Percentiles rank a stretch among this genome's conserved stretches.
Conservation (phyloP, 1,140 invertebrate species). For the Muscidifurax raptorellus region DNA sequence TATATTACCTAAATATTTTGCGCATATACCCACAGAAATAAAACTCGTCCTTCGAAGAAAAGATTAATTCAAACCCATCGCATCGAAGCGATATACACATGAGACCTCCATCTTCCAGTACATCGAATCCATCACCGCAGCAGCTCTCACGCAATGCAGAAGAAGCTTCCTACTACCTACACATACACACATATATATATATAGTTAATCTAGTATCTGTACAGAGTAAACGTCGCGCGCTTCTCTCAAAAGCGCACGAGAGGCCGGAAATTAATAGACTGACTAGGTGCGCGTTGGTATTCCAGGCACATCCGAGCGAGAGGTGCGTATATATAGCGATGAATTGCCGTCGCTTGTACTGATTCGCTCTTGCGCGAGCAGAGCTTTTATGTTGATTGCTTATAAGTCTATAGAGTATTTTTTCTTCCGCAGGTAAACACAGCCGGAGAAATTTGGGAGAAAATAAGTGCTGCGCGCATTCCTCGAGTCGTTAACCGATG, state of each 20-base stretch:
- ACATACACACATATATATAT: too few relatives aligned
- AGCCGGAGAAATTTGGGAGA: background rate
- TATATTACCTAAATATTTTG: too few relatives aligned
- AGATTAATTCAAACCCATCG: too few relatives aligned
- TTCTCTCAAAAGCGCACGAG: background rate
- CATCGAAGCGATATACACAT: too few relatives aligned
- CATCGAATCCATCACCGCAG: too few relatives aligned
- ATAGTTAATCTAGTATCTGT: too few relatives aligned
- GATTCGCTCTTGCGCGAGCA: background rate
- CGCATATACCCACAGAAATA: too few relatives aligned
- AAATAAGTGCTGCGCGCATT: background rate
- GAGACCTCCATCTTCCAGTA: too few relatives aligned
- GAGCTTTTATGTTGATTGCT: background rate
- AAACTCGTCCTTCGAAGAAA: too few relatives aligned
- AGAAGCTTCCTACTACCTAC: too few relatives aligned
- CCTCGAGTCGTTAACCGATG: background rate
- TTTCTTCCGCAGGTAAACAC: background rate
- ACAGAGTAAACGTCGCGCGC: background rate
- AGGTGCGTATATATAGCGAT: background rate
- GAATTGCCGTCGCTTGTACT: background rate
- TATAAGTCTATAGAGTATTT: background rate
- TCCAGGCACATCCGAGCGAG: too few relatives aligned
- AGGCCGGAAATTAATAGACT: background rate
- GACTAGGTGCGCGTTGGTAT: background rate
- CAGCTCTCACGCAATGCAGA: too few relatives aligned